Percentiles rank a stretch among this genome's conserved stretches.
Evolutionary conservation across 1,140 invertebrate species (phyloP).

Genomic region (Portunus trituberculatus): DNA sequence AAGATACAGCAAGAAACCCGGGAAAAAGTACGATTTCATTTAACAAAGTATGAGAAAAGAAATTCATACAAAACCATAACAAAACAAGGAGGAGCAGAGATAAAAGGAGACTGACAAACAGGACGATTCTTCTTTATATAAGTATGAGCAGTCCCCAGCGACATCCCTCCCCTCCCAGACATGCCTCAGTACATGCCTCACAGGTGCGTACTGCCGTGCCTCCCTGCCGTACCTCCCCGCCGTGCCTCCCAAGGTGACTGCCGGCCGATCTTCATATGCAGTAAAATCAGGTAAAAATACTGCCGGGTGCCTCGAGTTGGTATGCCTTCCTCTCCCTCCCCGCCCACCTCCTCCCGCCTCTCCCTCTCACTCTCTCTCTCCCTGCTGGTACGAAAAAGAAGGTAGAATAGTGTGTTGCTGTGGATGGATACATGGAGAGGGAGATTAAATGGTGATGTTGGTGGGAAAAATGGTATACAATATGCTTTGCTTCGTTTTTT

Average conservation of each 20-base stretch:
- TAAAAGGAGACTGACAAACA: too few species aligned
- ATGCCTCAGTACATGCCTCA: neutral
- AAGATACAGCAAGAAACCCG: too few species aligned
- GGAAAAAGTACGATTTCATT: too few species aligned
- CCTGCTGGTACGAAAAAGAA: neutral
- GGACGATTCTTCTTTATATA: too few species aligned
- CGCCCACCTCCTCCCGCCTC: too few species aligned
- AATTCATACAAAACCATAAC: too few species aligned
- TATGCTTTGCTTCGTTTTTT: too few species aligned
- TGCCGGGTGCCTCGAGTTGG: neutral
- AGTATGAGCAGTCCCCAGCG: too few species aligned
- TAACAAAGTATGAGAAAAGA: too few species aligned
- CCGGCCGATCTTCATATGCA: neutral
- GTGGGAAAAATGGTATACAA: too few species aligned
- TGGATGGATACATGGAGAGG: neutral
- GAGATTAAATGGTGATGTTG: too few species aligned
- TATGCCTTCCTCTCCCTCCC: neutral
- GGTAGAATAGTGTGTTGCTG: neutral
- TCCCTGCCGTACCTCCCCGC: neutral
- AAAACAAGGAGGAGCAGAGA: too few species aligned
- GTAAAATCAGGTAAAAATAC: conserved; percentile 14
- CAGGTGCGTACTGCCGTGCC: neutral
- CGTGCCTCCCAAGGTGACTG: neutral
- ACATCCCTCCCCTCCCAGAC: neutral
- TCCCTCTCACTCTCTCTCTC: neutral